These are phyloP conservation scores for Hyperoplus lanceolatus DNA, from an alignment of 2,797 vertebrate genomes.

Conservation along the genomic window DNA sequence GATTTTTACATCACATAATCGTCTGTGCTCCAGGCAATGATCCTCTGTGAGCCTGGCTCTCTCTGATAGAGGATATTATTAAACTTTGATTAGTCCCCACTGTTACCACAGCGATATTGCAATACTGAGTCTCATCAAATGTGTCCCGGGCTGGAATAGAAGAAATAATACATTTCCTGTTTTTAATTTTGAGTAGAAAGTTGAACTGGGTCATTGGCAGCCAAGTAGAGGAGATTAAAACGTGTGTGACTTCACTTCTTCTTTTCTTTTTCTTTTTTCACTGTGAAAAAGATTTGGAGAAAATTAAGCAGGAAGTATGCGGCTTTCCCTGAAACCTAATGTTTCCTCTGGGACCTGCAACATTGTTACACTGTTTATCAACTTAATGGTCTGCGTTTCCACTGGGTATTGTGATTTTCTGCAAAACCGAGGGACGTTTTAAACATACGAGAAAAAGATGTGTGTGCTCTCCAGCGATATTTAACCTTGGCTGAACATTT, in stretches of 20 bases:
- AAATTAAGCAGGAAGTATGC: constrained; percentile 69
- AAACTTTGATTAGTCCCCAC: constrained; percentile 72
- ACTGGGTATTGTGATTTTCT: constrained; percentile 33
- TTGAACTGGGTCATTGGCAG: constrained; percentile 71
- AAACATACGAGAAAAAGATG: constrained; percentile 12
- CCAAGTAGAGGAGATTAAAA: constrained; percentile 74
- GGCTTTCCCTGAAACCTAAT: constrained; percentile 71
- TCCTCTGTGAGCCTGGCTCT: constrained; percentile 36
- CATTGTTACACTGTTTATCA: constrained; percentile 69
- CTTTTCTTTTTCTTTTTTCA: constrained; percentile 6
- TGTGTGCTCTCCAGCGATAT: constrained; percentile 25
- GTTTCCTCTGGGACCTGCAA: constrained; percentile 61
- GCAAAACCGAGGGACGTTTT: constrained; percentile 34
- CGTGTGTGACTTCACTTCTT: constrained; percentile 63
- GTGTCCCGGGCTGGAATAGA: constrained; percentile 49
- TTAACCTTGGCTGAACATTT: constrained; percentile 19
- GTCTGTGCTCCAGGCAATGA: constrained; percentile 8
- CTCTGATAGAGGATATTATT: constrained; percentile 64
- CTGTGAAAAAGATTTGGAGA: constrained; percentile 66
- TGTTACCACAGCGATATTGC: constrained; percentile 69
- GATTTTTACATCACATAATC: constrained; percentile 27
- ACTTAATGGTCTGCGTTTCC: constrained; percentile 47
- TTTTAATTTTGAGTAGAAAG: constrained; percentile 76
- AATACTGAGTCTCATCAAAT: constrained; percentile 70
- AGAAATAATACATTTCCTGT: constrained; percentile 75